Evolutionary conservation across 2,113 vertebrate genomes (phyloP).

Genomic region (Lophotis ruficrista): DNA sequence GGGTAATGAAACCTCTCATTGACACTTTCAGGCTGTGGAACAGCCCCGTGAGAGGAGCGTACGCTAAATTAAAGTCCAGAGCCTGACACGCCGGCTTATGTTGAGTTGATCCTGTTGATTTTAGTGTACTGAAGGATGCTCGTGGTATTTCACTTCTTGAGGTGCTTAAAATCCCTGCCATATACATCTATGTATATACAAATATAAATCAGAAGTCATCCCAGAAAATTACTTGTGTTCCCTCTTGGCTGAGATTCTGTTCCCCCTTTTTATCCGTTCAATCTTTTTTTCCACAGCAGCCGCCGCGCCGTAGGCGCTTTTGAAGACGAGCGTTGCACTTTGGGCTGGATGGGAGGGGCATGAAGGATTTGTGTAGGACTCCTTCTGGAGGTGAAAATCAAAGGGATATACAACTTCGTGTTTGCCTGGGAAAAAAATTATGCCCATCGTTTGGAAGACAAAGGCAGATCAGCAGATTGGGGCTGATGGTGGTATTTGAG

Average conservation of each 20-base stretch:
- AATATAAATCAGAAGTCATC: neutral
- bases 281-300: neutral
- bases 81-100: neutral
- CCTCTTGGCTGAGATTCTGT: neutral
- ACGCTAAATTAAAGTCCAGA: neutral
- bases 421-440: neutral
- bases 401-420: neutral
- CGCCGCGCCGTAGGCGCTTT: fast-evolving
- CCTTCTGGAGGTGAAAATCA: neutral
- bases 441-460: neutral
- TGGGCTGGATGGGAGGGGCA: neutral
- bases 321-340: fast-evolving
- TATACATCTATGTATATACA: neutral
- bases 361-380: neutral
- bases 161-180: neutral
- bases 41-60: neutral
- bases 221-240: neutral
- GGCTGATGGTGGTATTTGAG: neutral
- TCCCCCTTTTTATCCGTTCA: neutral
- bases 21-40: neutral
- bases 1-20: neutral
- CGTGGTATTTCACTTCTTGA: neutral
- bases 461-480: neutral
- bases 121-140: neutral
- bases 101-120: neutral